Conservation (phyloP, 2,797 vertebrate species). For the Acipenser transmontanus region DNA sequence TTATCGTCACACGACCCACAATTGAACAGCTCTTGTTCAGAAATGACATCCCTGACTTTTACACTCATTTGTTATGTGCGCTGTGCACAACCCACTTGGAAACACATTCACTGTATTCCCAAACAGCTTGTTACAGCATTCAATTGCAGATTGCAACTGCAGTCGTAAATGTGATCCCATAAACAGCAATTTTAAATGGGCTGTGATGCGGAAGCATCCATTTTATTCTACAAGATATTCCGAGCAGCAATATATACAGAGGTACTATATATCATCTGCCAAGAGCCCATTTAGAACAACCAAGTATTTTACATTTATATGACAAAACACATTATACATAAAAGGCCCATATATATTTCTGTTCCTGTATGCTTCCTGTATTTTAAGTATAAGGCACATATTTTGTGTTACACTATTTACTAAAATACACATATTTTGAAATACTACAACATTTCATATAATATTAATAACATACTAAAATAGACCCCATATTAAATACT, state of each 20-base stretch:
- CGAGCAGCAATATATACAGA: neutral
- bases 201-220: slow-evolving; percentile 20
- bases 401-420: too few relatives aligned
- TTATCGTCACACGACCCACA: neutral
- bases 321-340: too few relatives aligned
- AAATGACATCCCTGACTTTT: neutral
- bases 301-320: too few relatives aligned
- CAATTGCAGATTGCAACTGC: slow-evolving; percentile 49
- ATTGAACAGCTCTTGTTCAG: neutral
- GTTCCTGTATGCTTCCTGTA: too few relatives aligned
- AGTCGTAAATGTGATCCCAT: slow-evolving; percentile 47
- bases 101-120: slow-evolving; percentile 31
- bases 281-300: too few relatives aligned
- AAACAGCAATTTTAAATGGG: slow-evolving; percentile 46
- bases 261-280: too few relatives aligned
- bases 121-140: slow-evolving; percentile 40
- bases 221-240: slow-evolving; percentile 36
- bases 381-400: too few relatives aligned
- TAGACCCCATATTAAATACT: too few relatives aligned
- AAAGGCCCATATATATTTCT: too few relatives aligned
- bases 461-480: too few relatives aligned
- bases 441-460: too few relatives aligned
- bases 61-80: neutral
- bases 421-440: too few relatives aligned
- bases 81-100: slow-evolving; percentile 17